Conservation (phyloP, 1,140 invertebrate species). For the Metopolophium dirhodum region DNA sequence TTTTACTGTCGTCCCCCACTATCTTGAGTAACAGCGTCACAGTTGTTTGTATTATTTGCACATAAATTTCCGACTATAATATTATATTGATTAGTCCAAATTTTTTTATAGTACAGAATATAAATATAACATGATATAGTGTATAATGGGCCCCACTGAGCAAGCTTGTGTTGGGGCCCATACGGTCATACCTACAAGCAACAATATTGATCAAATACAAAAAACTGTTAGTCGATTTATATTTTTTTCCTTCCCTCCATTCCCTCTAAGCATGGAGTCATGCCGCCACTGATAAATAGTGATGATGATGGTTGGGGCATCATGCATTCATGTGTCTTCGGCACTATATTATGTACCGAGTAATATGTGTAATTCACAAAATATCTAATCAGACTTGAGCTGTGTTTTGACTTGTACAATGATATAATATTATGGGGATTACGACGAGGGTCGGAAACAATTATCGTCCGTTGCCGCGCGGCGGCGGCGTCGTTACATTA, state of each 20-base stretch:
- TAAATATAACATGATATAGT: too few relatives aligned
- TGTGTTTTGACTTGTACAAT: slow-evolving; percentile 7
- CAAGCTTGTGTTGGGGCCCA: too few relatives aligned
- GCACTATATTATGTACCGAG: not conserved
- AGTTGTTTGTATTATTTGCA: too few relatives aligned
- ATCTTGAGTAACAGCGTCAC: too few relatives aligned
- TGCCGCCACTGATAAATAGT: not conserved
- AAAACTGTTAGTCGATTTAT: not conserved
- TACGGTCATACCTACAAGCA: too few relatives aligned
- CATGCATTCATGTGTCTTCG: not conserved
- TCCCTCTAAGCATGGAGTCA: too few relatives aligned
- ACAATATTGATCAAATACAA: not conserved
- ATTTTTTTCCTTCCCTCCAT: not conserved
- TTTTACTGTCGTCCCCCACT: too few relatives aligned
- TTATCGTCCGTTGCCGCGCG: not conserved
- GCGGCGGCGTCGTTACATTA: not conserved
- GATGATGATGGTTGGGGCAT: not conserved
- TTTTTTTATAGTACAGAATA: too few relatives aligned
- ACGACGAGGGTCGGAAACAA: not conserved
- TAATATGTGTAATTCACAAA: not conserved
- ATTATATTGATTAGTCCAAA: not conserved
- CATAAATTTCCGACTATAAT: too few relatives aligned
- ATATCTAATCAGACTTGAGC: not conserved
- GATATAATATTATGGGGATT: not conserved
- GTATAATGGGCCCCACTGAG: too few relatives aligned